Evolutionary conservation across 2,797 vertebrate genomes (phyloP).

Genomic region (Antennarius maculatus): DNA sequence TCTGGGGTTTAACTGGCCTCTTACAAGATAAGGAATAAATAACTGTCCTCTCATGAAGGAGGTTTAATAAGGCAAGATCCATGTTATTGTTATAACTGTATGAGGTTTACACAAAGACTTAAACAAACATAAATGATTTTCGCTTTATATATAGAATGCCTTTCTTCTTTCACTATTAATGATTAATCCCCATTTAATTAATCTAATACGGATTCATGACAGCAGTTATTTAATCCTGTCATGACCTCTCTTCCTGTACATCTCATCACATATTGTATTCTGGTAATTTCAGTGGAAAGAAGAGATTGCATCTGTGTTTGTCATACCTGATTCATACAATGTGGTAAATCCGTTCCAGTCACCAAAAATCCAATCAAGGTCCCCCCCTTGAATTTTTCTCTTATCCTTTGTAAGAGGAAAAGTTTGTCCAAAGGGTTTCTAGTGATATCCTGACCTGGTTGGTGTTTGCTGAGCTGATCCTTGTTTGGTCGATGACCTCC

Average conservation of each 20-base stretch:
- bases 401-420: slow-evolving; percentile 76
- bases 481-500: slow-evolving; percentile 85
- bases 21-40: slow-evolving; percentile 20
- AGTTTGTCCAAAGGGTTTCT: slow-evolving; percentile 79
- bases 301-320: slow-evolving; percentile 81
- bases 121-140: neutral
- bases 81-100: slow-evolving; percentile 34
- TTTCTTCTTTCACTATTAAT: slow-evolving; percentile 25
- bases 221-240: slow-evolving; percentile 71
- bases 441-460: slow-evolving; percentile 82
- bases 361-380: slow-evolving; percentile 85
- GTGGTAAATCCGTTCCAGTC: slow-evolving; percentile 86
- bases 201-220: slow-evolving; percentile 74
- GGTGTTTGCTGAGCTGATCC: slow-evolving; percentile 87
- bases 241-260: slow-evolving; percentile 70
- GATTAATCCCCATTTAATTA: slow-evolving; percentile 75
- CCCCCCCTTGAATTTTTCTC: slow-evolving; percentile 73
- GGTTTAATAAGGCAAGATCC: slow-evolving; percentile 5
- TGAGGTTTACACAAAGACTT: neutral
- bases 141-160: neutral
- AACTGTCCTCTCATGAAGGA: too few species aligned
- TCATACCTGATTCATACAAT: slow-evolving; percentile 93
- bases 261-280: slow-evolving; percentile 77
- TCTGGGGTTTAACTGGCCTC: slow-evolving; percentile 43
- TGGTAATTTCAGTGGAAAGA: slow-evolving; percentile 77